Evolutionary conservation across 2,888 invertebrate genomes (phyloP).

Genomic region (Steinernema hermaphroditum): DNA sequence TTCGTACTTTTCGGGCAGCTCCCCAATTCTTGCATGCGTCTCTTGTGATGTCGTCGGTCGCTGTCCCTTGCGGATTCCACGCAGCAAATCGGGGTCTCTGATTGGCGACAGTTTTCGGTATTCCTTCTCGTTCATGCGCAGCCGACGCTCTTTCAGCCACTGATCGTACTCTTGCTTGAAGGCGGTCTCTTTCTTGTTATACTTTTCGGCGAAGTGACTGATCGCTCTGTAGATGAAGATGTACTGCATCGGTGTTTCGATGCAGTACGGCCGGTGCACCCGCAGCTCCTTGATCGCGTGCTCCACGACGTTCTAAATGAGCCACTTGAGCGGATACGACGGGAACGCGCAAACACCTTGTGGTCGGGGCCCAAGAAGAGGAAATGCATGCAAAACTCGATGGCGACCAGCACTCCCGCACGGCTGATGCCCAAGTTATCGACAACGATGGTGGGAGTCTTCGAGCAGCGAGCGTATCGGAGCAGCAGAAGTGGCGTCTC

Average conservation of each 20-base stretch:
- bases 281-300: slow-evolving; percentile 61
- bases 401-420: slow-evolving; percentile 59
- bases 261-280: slow-evolving; percentile 54
- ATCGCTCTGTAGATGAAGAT: slow-evolving; percentile 55
- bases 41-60: slow-evolving; percentile 49
- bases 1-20: slow-evolving; percentile 48
- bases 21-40: slow-evolving; percentile 61
- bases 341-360: slow-evolving; percentile 45
- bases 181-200: slow-evolving; percentile 44
- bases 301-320: slow-evolving; percentile 58
- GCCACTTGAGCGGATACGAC: too few species aligned
- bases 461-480: slow-evolving; percentile 53
- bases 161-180: slow-evolving; percentile 58
- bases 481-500: slow-evolving; percentile 53
- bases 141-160: slow-evolving; percentile 59
- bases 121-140: slow-evolving; percentile 60
- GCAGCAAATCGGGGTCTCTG: slow-evolving; percentile 62
- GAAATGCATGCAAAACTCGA: slow-evolving; percentile 60
- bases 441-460: slow-evolving; percentile 57
- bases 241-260: slow-evolving; percentile 65
- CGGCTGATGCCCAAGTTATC: slow-evolving; percentile 59
- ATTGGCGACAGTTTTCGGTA: slow-evolving; percentile 73
- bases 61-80: slow-evolving; percentile 42
- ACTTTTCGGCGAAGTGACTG: slow-evolving; percentile 53
- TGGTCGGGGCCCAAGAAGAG: slow-evolving; percentile 59